Evolutionary conservation across 2,797 vertebrate genomes (phyloP).

Genomic region (Myotis daubentonii): DNA sequence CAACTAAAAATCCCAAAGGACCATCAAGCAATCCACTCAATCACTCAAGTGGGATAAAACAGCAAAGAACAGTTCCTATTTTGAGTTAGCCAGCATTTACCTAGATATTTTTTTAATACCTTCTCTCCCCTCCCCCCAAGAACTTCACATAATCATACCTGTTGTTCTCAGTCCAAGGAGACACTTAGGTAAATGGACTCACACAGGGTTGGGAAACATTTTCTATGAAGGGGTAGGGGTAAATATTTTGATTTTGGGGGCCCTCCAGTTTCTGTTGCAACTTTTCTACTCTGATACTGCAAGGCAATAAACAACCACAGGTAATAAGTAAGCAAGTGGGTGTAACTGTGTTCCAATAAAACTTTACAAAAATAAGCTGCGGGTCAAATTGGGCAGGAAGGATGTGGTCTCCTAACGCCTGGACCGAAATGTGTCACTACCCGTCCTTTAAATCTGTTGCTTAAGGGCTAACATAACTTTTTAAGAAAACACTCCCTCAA

Average conservation of each 20-base stretch:
- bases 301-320: background rate
- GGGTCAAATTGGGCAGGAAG: background rate
- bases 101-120: background rate
- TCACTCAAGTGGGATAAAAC: background rate
- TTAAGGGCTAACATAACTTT: background rate
- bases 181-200: background rate
- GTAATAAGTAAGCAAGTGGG: background rate
- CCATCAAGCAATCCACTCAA: background rate
- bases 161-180: background rate
- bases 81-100: background rate
- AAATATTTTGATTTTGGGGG: background rate
- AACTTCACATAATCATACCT: conserved; percentile 10
- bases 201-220: background rate
- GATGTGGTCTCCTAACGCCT: background rate
- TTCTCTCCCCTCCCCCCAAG: background rate
- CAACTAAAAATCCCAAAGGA: background rate
- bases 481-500: background rate
- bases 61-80: background rate
- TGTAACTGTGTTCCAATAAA: background rate
- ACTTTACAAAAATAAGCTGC: background rate
- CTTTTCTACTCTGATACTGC: background rate
- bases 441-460: background rate
- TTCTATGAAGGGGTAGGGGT: background rate
- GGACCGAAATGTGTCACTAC: background rate
- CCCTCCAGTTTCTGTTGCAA: background rate